phyloP scores from a whole-genome alignment of 1,140 invertebrate species.

The Cotesia typhae region DNA sequence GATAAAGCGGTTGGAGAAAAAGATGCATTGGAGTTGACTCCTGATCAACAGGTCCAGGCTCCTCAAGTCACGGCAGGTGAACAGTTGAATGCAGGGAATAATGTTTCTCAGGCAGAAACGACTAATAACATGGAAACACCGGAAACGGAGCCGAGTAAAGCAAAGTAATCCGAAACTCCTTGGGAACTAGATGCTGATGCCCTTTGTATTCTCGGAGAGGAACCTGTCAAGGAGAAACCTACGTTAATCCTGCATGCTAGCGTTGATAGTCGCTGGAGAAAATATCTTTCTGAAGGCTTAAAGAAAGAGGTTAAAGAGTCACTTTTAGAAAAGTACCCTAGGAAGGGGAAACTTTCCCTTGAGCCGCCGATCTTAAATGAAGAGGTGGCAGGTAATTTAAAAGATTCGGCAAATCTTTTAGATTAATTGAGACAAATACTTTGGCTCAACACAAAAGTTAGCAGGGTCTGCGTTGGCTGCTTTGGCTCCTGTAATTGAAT shows the following conservation, averaged over 20 bases:
- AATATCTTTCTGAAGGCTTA: no score
- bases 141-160: not conserved
- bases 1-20: no score
- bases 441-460: not conserved
- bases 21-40: no score
- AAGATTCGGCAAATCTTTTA: no score
- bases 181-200: not conserved
- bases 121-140: no score
- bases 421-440: no score
- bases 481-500: conserved; percentile 1
- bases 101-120: no score
- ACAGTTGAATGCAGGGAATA: not conserved
- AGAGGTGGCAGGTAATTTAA: no score
- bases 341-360: no score
- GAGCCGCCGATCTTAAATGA: no score
- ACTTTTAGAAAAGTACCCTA: no score
- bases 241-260: not conserved
- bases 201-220: not conserved
- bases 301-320: no score
- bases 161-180: not conserved
- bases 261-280: conserved; percentile 9
- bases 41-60: not conserved
- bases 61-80: not conserved
- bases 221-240: conserved; percentile 11
- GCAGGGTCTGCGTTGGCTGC: not conserved